Evolutionary conservation across 2,113 vertebrate species (phyloP).

Genomic region (Megaleporinus macrocephalus): DNA sequence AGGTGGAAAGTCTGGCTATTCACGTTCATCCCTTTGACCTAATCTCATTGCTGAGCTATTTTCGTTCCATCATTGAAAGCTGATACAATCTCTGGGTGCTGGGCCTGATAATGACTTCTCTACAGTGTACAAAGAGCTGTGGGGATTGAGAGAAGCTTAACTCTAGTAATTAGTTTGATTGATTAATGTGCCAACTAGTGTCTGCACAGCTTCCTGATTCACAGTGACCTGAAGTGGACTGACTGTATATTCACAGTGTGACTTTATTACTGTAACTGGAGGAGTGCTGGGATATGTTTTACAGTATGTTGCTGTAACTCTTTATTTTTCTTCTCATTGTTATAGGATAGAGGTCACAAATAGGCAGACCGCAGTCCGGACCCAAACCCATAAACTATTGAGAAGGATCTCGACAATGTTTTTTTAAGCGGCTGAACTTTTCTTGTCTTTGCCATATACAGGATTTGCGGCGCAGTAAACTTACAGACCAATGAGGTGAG

Average conservation of each 20-base stretch:
- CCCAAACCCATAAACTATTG: too few relatives aligned
- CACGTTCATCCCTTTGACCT: constrained; percentile 13
- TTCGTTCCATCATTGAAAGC: constrained; percentile 5
- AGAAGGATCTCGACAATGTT: too few relatives aligned
- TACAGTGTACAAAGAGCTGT: not conserved
- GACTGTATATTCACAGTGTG: not conserved
- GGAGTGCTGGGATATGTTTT: not conserved
- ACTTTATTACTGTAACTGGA: not conserved
- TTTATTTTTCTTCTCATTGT: too few relatives aligned
- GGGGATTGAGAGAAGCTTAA: constrained; percentile 34
- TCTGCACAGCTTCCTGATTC: constrained; percentile 26
- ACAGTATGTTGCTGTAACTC: too few relatives aligned
- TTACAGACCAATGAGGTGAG: too few relatives aligned
- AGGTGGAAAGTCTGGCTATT: constrained; percentile 2
- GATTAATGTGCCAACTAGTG: constrained; percentile 52
- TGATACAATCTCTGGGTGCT: constrained; percentile 23
- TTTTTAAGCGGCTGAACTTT: too few relatives aligned
- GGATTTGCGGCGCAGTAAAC: too few relatives aligned
- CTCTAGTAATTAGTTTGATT: constrained; percentile 51
- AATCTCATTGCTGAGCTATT: constrained; percentile 40
- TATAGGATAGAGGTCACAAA: too few relatives aligned
- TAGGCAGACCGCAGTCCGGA: too few relatives aligned
- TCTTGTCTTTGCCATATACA: too few relatives aligned
- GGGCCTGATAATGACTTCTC: constrained; percentile 6
- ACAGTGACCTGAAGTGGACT: constrained; percentile 6